phyloP scores from a whole-genome alignment of 2,113 vertebrate species.

The Dendrocopos noguchii region DNA sequence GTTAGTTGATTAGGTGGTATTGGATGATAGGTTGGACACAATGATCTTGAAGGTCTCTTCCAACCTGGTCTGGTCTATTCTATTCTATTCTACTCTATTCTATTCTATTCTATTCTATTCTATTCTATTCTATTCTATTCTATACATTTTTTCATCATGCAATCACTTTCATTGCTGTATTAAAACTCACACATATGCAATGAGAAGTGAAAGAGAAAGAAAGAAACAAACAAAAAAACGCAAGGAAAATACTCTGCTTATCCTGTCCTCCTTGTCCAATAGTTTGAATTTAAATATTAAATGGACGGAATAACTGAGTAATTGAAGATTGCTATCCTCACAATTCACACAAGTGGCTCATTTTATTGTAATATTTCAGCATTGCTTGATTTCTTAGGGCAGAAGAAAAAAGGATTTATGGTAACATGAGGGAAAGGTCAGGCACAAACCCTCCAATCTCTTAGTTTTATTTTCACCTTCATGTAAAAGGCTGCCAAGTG shows the following conservation, averaged over 20 bases:
- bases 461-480: background rate
- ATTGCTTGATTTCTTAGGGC: background rate
- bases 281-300: constrained; percentile 11
- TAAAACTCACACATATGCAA: background rate
- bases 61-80: no score
- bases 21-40: no score
- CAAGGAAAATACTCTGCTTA: background rate
- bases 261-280: background rate
- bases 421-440: background rate
- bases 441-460: background rate
- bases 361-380: constrained; percentile 18
- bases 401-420: background rate
- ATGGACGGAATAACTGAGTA: background rate
- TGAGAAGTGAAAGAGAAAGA: background rate
- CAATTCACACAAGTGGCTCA: background rate
- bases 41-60: no score
- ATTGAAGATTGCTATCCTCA: background rate
- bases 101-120: background rate
- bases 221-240: background rate
- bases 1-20: no score
- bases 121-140: background rate
- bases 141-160: constrained; percentile 13
- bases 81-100: background rate
- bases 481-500: background rate
- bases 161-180: background rate